Evolutionary conservation across 2,888 invertebrate species (phyloP).

Genomic region (Kryphioiulus occultus): DNA sequence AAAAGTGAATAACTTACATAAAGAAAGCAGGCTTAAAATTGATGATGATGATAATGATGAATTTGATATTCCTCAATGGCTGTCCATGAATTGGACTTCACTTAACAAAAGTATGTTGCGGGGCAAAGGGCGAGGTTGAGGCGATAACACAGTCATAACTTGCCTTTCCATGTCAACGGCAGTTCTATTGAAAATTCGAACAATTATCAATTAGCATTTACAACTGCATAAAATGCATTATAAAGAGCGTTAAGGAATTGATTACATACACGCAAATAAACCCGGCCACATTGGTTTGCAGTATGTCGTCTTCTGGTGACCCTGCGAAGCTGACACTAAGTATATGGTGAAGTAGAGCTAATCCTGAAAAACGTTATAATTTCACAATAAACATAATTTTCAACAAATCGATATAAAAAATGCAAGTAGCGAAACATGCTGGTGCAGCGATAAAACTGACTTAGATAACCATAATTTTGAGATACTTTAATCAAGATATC

Average conservation of each 20-base stretch:
- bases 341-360: constrained; percentile 73
- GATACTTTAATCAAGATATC: too few species aligned
- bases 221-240: not conserved
- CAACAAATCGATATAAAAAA: too few species aligned
- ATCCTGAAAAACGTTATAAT: not conserved
- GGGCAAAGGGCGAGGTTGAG: constrained; percentile 91
- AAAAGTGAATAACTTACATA: not conserved
- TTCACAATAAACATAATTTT: not conserved
- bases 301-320: constrained; percentile 80
- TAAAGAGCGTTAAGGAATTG: constrained; percentile 50
- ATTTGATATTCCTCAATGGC: constrained; percentile 69
- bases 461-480: too few species aligned
- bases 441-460: too few species aligned
- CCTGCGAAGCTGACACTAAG: constrained; percentile 88
- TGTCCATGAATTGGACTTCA: constrained; percentile 95
- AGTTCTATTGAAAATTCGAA: constrained; percentile 70
- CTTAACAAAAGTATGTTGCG: constrained; percentile 85
- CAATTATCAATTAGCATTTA: not conserved
- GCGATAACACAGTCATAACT: constrained; percentile 86
- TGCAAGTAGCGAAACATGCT: too few species aligned
- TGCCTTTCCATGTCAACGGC: constrained; percentile 89
- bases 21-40: not conserved
- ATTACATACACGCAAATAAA: constrained; percentile 88
- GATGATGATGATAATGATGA: not conserved
- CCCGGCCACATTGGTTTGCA: constrained; percentile 86